Evolutionary conservation across 2,888 invertebrate species (phyloP), one percentile per base, ranked within the genome.

Genomic region (Caenorhabditis sp.): DNA sequence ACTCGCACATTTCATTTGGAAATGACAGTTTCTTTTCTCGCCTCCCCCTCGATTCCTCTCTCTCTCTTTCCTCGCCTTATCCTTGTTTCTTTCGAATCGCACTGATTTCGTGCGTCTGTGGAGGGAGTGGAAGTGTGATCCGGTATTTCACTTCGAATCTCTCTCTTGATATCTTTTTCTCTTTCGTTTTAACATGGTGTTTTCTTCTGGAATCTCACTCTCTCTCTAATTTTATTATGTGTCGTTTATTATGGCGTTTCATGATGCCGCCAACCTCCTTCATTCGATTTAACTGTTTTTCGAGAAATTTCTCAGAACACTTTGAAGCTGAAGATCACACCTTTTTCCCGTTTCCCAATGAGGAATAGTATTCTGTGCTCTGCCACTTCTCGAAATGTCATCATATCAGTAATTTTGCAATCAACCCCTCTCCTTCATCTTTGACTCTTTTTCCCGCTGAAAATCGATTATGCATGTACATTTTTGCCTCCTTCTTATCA

Each of bases 1-100:
- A n/a, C n/a, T n/a, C 24, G 12, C 54, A 26, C 14, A 44, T 44
- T 24, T 26, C 44, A 31, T 58, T 58, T 49, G 54, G 19, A 61
- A 51, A 58, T 76, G 76, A 76, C 77, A 70, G 70, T 70, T 79
- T 44, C 44, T 47, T 63, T 54, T 75, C 66, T 58, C 70, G 41
- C 70, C 58, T 19, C 51, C 31, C 7, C 49, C 41, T 59, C 28
- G 26, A 28, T 24, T 47, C 19, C 16, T 31, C 31, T 24, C 28
- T 16, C 3, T 3, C 12, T 26, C 4, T 28, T 16, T 31, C n/a
- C 35, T 19, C 59, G 16, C 59, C 7, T 49, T 64, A 49, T 64
- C 66, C 69, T 63, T 58, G 51, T 56, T 70, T 54, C 69, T 61
- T 77, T 69, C 69, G 51, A 61, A 61, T 69, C 77, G 68, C 51